phyloP scores from a whole-genome alignment of 64 coral and sea anemone genomes.

The Porites lutea region DNA sequence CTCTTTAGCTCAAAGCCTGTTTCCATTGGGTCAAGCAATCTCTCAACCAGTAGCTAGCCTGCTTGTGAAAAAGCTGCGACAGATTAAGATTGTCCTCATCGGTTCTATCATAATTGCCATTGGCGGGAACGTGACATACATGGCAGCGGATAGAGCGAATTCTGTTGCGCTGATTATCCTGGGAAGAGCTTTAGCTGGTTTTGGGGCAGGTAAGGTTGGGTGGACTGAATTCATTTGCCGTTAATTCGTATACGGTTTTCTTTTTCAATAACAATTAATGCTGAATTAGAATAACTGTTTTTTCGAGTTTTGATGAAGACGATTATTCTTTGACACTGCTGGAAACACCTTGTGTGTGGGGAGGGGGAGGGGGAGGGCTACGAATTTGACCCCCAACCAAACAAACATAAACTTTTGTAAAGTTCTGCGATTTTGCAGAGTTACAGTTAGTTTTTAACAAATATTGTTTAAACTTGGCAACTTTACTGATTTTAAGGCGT shows the following conservation, averaged over 20 bases:
- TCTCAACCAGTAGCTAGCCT: slow-evolving; percentile 74
- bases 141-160: slow-evolving; percentile 51
- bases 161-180: slow-evolving; percentile 68
- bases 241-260: background rate
- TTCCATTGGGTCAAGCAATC: slow-evolving; percentile 74
- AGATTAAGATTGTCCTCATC: slow-evolving; percentile 72
- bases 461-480: too few relatives aligned
- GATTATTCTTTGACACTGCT: too few relatives aligned
- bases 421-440: background rate
- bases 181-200: slow-evolving; percentile 74
- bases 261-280: background rate
- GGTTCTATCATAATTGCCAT: slow-evolving; percentile 74
- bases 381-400: too few relatives aligned
- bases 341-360: too few relatives aligned
- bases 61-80: slow-evolving; percentile 65
- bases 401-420: too few relatives aligned
- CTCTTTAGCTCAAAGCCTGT: slow-evolving; percentile 78
- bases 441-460: background rate
- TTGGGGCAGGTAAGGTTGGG: slow-evolving; percentile 67
- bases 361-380: too few relatives aligned
- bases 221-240: background rate
- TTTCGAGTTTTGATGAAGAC: too few relatives aligned
- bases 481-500: too few relatives aligned
- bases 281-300: too few relatives aligned
- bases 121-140: slow-evolving; percentile 76